Evolutionary conservation across 2,113 vertebrate genomes (phyloP), one percentile per base, ranked within the genome.

Genomic region (Hemibagrus wyckioides): DNA sequence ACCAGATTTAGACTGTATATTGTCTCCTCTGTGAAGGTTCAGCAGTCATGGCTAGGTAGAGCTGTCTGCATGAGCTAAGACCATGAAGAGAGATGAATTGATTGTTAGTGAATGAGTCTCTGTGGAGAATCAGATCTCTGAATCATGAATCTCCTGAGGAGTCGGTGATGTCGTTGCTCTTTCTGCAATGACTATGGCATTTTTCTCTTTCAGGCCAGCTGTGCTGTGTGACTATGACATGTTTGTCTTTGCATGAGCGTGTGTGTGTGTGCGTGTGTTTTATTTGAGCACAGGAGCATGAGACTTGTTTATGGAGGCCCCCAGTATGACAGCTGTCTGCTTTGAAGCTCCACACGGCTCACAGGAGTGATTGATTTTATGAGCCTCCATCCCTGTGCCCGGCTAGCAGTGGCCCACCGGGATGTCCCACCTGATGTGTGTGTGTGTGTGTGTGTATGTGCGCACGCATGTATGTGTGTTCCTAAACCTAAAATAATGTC

Each of bases 221-320:
- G 73, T 87, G 85, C 61, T 50, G 50, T 65, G 80, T n/a, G 28
- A 48, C 56, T 52, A 80, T 83, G 65, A 76, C 41, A 75, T 73
- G 63, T 41, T 84, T 81, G 65, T 75, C 65, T 88, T 50, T 59
- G 65, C 41, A 44, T 87, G 65, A 76, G 80, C 61, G 48, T 50
- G 41, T 63, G 59, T 83, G 54, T 83, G 80, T 56, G 80, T 33
- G 83, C 73, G 50, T 80, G 30, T 86, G 83, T 88, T 90, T 92
- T 86, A 89, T 90, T 90, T 91, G 87, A 88, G 83, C 33, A 44
- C n/a, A 67, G 57, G 82, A 86, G 80, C 80, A 83, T 83, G 63
- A 67, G 75, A 54, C 84, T 87, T 91, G 88, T 91, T 90, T 91
- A 88, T 85, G 82, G 82, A 89, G 87, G 87, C 79, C 80, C 84